Conservation (phyloP, 2,113 vertebrate genomes). For the Microtus oregoni region DNA sequence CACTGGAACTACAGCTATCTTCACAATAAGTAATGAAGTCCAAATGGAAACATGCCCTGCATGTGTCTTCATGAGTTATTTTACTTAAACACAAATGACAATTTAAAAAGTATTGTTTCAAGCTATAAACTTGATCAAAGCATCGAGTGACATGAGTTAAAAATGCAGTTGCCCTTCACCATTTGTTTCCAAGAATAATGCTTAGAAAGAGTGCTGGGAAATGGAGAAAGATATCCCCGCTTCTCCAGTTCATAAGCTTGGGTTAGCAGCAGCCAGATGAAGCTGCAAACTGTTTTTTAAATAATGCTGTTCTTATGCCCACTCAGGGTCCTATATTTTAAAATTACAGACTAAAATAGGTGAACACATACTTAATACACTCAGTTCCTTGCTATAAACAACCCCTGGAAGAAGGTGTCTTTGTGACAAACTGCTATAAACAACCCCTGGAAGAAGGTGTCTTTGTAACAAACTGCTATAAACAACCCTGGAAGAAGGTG, state of each 20-base stretch:
- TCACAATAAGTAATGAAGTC: conserved; percentile 41
- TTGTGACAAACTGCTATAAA: conserved; percentile 20
- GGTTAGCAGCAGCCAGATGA: conserved; percentile 71
- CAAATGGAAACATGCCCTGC: conserved; percentile 14
- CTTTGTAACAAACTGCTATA: neutral
- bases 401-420: conserved; percentile 10
- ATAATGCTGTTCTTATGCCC: conserved; percentile 42
- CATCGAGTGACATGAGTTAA: conserved; percentile 55
- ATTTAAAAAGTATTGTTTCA: conserved; percentile 65
- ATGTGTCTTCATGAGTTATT: neutral
- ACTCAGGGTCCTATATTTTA: conserved; percentile 28
- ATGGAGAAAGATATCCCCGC: conserved; percentile 75
- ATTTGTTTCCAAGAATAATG: conserved; percentile 73
- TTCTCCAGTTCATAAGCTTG: conserved; percentile 79
- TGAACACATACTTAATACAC: neutral
- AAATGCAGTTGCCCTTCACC: conserved; percentile 75
- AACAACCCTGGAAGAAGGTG: conserved; percentile 38
- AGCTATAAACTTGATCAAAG: conserved; percentile 77
- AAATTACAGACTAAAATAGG: conserved; percentile 12
- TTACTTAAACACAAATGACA: conserved; percentile 11
- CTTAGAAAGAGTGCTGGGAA: conserved; percentile 65
- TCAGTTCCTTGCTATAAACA: conserved; percentile 44
- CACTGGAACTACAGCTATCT: neutral
- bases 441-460: conserved; percentile 34
- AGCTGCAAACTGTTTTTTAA: conserved; percentile 62